These are phyloP conservation scores for Dusona sp. DNA, from an alignment of 2,888 invertebrate genomes.

Conservation along the genomic window DNA sequence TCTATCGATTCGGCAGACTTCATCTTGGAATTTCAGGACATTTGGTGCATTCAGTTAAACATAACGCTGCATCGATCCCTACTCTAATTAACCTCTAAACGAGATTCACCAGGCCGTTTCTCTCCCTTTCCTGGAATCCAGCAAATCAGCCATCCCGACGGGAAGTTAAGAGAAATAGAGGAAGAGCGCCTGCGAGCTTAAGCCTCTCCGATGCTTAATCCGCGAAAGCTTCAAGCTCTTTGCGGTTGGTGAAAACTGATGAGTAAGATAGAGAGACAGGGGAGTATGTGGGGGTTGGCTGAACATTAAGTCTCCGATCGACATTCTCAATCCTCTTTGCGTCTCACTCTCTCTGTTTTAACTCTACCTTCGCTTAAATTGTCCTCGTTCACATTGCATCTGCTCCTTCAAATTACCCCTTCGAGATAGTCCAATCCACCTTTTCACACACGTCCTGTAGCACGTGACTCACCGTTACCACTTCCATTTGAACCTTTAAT, in stretches of 20 bases:
- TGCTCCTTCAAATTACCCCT: conserved; percentile 18
- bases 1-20: not conserved
- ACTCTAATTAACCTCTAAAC: conserved; percentile 60
- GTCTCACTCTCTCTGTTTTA: not conserved
- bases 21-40: not conserved
- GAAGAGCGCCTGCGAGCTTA: conserved; percentile 10
- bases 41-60: not conserved
- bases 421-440: not conserved
- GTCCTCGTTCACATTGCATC: conserved; percentile 26
- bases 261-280: conserved; percentile 23
- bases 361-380: not conserved
- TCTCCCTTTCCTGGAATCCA: conserved; percentile 30
- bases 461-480: not conserved
- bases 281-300: conserved; percentile 56
- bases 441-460: not conserved
- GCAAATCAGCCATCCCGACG: conserved; percentile 53
- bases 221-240: conserved; percentile 45
- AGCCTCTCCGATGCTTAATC: conserved; percentile 52
- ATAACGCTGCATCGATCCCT: conserved; percentile 15
- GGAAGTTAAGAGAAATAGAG: conserved; percentile 54
- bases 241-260: conserved; percentile 32
- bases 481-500: not conserved
- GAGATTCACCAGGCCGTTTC: conserved; percentile 46
- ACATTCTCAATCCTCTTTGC: conserved; percentile 25
- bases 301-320: conserved; percentile 43